Evolutionary conservation across 2,113 vertebrate genomes (phyloP).

Genomic region (Heterotilapia buettikoferi): DNA sequence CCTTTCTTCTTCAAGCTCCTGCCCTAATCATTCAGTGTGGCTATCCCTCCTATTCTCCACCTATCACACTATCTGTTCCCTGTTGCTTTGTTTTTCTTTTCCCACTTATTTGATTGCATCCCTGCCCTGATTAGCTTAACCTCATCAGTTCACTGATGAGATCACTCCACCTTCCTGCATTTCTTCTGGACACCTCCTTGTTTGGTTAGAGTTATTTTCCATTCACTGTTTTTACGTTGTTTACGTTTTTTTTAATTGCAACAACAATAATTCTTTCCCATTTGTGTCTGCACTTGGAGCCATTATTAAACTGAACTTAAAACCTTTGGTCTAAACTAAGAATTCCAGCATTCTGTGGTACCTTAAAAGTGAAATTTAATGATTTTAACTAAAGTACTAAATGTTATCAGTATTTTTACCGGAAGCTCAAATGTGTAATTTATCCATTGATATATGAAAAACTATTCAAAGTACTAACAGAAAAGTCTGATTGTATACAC

Average conservation of each 20-base stretch:
- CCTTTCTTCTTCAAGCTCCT: not conserved
- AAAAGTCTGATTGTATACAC: not conserved
- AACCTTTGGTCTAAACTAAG: not conserved
- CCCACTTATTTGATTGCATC: not conserved
- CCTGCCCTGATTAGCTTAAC: not conserved
- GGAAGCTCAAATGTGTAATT: not conserved
- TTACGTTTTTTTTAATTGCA: not conserved
- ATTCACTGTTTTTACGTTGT: not conserved
- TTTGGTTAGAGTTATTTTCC: not conserved
- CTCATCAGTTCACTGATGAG: not conserved
- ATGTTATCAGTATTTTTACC: not conserved
- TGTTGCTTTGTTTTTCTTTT: not conserved
- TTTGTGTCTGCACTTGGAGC: not conserved
- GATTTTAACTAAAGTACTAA: not conserved
- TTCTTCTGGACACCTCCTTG: too few species aligned
- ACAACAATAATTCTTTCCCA: not conserved
- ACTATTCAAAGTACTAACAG: not conserved
- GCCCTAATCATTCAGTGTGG: not conserved
- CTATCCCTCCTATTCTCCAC: not conserved
- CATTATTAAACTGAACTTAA: not conserved
- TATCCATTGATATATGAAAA: not conserved
- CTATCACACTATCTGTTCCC: not conserved
- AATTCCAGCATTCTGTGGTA: not conserved
- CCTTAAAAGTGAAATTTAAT: not conserved
- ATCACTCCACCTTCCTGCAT: not conserved